A percentile compares a stretch with the other conserved stretches of the same genome.
phyloP scores from a whole-genome alignment of 1,140 invertebrate species.

The Euwallacea fornicatus region DNA sequence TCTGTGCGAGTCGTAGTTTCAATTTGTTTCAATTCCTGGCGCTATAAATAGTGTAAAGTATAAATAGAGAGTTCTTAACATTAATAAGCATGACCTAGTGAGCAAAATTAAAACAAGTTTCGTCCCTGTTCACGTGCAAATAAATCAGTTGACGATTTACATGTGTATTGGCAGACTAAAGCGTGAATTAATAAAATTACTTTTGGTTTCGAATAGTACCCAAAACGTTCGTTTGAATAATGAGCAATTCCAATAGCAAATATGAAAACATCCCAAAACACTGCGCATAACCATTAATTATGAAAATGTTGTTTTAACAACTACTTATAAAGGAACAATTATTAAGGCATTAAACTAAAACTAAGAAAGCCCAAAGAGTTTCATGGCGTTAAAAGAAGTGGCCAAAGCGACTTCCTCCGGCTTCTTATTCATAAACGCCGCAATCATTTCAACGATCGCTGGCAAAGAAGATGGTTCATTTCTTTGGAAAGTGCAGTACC shows the following conservation, averaged over 20 bases:
- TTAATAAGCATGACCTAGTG: neutral
- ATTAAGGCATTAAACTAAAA: neutral
- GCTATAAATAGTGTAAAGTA: too few relatives aligned
- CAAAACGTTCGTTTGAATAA: too few relatives aligned
- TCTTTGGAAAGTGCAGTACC: conserved; percentile 92
- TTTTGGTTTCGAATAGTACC: too few relatives aligned
- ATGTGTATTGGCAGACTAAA: too few relatives aligned
- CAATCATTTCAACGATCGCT: conserved; percentile 90
- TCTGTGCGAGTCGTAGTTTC: too few relatives aligned
- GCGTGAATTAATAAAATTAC: too few relatives aligned
- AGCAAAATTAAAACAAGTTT: neutral
- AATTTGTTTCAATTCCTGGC: too few relatives aligned
- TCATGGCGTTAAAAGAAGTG: conserved; percentile 91
- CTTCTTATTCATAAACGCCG: conserved; percentile 82
- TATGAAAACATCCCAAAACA: too few relatives aligned
- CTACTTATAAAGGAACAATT: too few relatives aligned
- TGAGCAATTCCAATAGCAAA: too few relatives aligned
- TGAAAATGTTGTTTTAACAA: too few relatives aligned
- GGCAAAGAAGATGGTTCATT: conserved; percentile 95
- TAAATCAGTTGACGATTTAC: neutral
- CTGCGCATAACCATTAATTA: too few relatives aligned
- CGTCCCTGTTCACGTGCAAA: neutral
- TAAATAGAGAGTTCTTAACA: neutral
- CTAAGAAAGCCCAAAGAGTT: conserved; percentile 85
- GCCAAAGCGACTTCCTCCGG: conserved; percentile 90